Conservation (phyloP, 1,140 invertebrate species). For the Drosophila quadrilineata region DNA sequence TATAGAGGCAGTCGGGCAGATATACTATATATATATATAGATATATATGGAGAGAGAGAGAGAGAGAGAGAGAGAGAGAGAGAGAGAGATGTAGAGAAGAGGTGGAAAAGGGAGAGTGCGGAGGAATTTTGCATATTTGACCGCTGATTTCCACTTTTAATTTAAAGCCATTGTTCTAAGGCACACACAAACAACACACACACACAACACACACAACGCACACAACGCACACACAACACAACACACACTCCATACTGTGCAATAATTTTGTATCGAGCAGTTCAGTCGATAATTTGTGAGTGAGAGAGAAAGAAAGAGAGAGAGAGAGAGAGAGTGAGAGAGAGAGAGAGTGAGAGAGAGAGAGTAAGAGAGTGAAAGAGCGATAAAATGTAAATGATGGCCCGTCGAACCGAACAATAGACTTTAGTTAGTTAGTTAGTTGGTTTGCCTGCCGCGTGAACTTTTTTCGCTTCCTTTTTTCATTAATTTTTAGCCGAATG, state of each 20-base stretch:
- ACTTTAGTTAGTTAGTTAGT: constrained; percentile 75
- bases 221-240: constrained; percentile 1
- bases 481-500: neutral
- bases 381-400: constrained; percentile 51
- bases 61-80: neutral
- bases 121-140: constrained; percentile 39
- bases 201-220: neutral
- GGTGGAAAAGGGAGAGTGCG: neutral
- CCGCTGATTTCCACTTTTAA: constrained; percentile 73
- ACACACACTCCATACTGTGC: neutral
- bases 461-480: constrained; percentile 27
- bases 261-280: constrained; percentile 25
- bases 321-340: neutral
- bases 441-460: constrained; percentile 51
- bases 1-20: neutral
- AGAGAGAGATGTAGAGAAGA: neutral
- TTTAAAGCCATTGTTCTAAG: constrained; percentile 75
- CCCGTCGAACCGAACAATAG: constrained; percentile 59
- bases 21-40: too few relatives aligned
- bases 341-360: neutral
- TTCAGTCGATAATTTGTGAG: constrained; percentile 32
- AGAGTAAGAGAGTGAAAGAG: neutral
- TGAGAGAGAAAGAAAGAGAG: neutral
- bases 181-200: constrained; percentile 19
- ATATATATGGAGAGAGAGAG: too few relatives aligned